Evolutionary conservation across 1,140 invertebrate genomes (phyloP), one percentile per base, ranked within the genome.

Genomic region (Ridgeia piscesae): DNA sequence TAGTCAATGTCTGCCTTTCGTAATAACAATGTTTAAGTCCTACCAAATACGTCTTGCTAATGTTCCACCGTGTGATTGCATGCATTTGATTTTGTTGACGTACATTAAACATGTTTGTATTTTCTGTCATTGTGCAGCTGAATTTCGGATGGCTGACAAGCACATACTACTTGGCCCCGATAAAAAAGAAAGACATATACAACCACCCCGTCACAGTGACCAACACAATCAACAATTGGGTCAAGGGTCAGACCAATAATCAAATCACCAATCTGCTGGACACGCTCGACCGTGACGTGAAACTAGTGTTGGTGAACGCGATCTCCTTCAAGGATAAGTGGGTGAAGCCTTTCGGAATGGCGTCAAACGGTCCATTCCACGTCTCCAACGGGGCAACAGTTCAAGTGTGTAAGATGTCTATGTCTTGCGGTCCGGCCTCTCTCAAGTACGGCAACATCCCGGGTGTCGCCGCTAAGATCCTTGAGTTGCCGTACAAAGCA

Each of bases 241-340:
- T 98, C 0, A 95, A 96, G 0, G 93, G 96, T 4, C 96, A 97
- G 92, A 98, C 98, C 0, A 95, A 96, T 90, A 96, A 96, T 6
- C 97, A 97, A 94, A 98, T 98, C 35, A 94, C 95, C 1, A 95
- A 96, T 48, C 96, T 98, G n/a, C 94, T 98, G 0, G 94, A 94
- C 1, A 34, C 89, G 94, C 6, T 97, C 97, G 1, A 95, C 4
- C 93, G 96, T 0, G 92, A 94, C 0, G 98, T 97, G 0, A 96
- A 95, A n/a, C 95, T 98, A 17, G 96, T 98, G 33, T 94, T 98
- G 31, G 97, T 97, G 11, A 98, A 97, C 94, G 97, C 97, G 0
- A 95, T 98, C 6, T 98, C 98, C 93, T 98, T 98, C 93, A 97
- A 97, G 93, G 98, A 97, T 11, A 96, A 97, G 92, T 98, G 98